A percentile compares a stretch with the other conserved stretches of the same genome.
These are phyloP conservation scores for Clostera curtula DNA, from an alignment of 2,888 invertebrate species.

Conservation along the genomic window DNA sequence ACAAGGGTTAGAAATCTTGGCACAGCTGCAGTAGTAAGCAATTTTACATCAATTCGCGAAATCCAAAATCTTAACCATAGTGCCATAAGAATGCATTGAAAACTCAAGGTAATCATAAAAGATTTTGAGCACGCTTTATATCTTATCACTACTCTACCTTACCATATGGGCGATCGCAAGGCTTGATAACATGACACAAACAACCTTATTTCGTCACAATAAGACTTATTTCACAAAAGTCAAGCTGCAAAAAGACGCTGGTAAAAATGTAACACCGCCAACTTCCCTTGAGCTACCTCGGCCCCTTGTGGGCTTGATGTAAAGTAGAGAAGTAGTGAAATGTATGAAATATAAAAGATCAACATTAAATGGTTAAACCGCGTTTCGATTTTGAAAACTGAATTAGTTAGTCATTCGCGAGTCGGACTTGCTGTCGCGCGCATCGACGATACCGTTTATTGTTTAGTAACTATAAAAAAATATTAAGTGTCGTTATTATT, in stretches of 20 bases:
- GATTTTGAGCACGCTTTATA: slow-evolving; percentile 40
- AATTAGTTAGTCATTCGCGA: slow-evolving; percentile 61
- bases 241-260: slow-evolving; percentile 11
- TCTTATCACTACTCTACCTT: slow-evolving; percentile 60
- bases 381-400: slow-evolving; percentile 60
- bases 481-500: slow-evolving; percentile 2
- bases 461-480: slow-evolving; percentile 14
- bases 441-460: slow-evolving; percentile 38
- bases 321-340: slow-evolving; percentile 10
- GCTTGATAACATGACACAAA: slow-evolving; percentile 17
- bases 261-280: slow-evolving; percentile 25
- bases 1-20: no score
- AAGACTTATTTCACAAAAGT: slow-evolving; percentile 16
- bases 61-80: no score
- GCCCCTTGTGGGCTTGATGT: slow-evolving; percentile 17
- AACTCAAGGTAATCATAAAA: no score
- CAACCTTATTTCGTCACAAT: slow-evolving; percentile 7
- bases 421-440: slow-evolving; percentile 34
- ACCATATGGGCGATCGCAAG: slow-evolving; percentile 49
- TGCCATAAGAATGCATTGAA: no score
- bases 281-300: slow-evolving; percentile 26
- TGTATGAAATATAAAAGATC: slow-evolving; percentile 23
- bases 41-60: no score
- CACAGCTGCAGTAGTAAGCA: no score
- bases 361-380: slow-evolving; percentile 24